Conservation (phyloP, 2,888 invertebrate species). For the Cheilosia vulpina region DNA sequence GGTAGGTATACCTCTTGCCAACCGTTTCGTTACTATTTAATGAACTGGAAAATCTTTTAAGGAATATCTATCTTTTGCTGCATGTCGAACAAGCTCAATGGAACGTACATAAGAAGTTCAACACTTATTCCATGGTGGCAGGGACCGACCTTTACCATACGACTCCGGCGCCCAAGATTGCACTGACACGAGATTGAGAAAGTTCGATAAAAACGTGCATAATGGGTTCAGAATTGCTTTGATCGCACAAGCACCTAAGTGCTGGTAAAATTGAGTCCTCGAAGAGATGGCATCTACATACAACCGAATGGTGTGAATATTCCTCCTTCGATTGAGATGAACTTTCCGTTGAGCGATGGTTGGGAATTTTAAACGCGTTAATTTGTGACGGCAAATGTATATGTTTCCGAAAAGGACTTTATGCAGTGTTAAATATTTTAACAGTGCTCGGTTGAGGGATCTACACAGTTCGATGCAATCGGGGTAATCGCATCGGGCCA, state of each 20-base stretch:
- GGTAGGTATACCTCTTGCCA: not conserved
- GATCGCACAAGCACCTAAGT: slow-evolving; percentile 50
- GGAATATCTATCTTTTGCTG: slow-evolving; percentile 44
- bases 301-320: slow-evolving; percentile 28
- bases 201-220: slow-evolving; percentile 70
- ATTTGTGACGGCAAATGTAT: slow-evolving; percentile 49
- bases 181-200: slow-evolving; percentile 46
- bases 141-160: slow-evolving; percentile 56
- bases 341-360: slow-evolving; percentile 35
- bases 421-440: slow-evolving; percentile 30
- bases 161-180: slow-evolving; percentile 51
- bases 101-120: slow-evolving; percentile 53
- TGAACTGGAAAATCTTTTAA: slow-evolving; percentile 71
- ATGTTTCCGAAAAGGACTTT: slow-evolving; percentile 37
- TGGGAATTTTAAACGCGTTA: slow-evolving; percentile 60
- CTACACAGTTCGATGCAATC: not conserved
- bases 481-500: not conserved
- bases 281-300: not conserved
- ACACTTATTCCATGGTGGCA: slow-evolving; percentile 45
- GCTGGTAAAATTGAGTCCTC: slow-evolving; percentile 18
- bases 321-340: slow-evolving; percentile 37
- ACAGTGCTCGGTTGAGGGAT: not conserved
- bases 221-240: slow-evolving; percentile 68
- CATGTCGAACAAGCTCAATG: slow-evolving; percentile 60
- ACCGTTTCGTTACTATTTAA: slow-evolving; percentile 69